Base-by-base conservation (phyloP, 92 coral and sea anemone genomes). In the Umimayanthus chanpuru region DNA sequence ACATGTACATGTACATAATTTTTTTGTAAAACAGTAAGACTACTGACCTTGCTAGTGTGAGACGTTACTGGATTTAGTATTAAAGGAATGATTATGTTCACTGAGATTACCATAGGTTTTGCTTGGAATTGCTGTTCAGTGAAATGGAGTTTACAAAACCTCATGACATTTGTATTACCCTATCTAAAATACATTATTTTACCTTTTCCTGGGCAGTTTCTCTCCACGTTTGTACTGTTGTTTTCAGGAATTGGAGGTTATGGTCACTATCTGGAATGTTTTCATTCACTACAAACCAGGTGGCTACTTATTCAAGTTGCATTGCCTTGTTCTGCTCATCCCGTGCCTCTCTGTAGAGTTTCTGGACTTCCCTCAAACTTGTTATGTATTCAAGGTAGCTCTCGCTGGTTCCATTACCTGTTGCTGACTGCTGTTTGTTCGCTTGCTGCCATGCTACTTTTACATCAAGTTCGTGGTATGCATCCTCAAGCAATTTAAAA, bases 401-500 rank as follows among this genome's bases (percentile, higher is more conserved):
- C 38, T 73, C 77, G 32, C 30, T 41, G 30, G 61, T 9, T 53
- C 61, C 61, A 9, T 4, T 30, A 11, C 4, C 1, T 11, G 32
- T 25, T n/a, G 44, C 2, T 40, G 80, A 76, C 14, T 9, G 53
- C n/a, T 73, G 40, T 5, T 73, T 20, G 21, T 76, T 76, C 0
- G 80, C 29, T 76, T 76, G 53, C n/a, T 44, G 26, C 80, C 80
- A 76, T 44, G 80, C 56, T 18, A 40, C 18, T 28, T 76, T 40
- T 9, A 44, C 58, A 76, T 76, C 80, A 14, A 76, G 56, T 38
- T 76, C 80, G 8, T 76, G 55, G 80, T 58, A 76, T n/a, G 80
- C 80, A 44, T 76, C 80, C 28, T 76, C 80, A 12, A 76, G 47
- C 55, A 76, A 44, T 32, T 76, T 41, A 7, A 74, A 32, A 16